Conservation (phyloP, 2,888 invertebrate species). For the Litoditis marina region DNA sequence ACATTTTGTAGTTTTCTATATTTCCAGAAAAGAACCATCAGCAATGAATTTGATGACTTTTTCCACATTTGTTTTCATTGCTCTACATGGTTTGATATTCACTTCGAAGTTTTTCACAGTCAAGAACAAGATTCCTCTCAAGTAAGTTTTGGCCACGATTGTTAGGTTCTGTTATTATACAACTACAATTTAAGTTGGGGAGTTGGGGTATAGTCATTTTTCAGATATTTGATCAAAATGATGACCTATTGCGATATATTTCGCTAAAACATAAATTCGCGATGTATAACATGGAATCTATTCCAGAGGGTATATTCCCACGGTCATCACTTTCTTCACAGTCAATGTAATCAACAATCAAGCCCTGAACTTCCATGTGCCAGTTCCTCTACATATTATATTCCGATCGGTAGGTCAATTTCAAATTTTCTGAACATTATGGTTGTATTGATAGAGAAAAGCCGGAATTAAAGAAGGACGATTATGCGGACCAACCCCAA, state of each 20-base stretch:
- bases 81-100: constrained; percentile 82
- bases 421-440: background rate
- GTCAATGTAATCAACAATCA: constrained; percentile 85
- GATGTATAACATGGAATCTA: constrained; percentile 20
- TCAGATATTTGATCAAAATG: background rate
- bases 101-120: constrained; percentile 76
- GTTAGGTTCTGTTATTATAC: too few species aligned
- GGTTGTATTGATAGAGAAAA: constrained; percentile 1
- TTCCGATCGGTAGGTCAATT: constrained; percentile 84
- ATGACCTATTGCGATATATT: background rate
- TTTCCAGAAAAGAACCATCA: constrained; percentile 78
- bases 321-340: constrained; percentile 85
- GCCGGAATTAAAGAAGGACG: too few species aligned
- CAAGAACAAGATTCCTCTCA: constrained; percentile 70
- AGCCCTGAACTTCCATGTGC: constrained; percentile 91
- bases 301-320: constrained; percentile 73
- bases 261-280: too few species aligned
- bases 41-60: constrained; percentile 93
- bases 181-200: too few species aligned
- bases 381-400: constrained; percentile 97
- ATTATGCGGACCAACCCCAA: too few species aligned
- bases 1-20: too few species aligned
- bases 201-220: background rate
- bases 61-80: constrained; percentile 85
- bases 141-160: constrained; percentile 62